Evolutionary conservation across 2,888 invertebrate species (phyloP), one percentile per base, ranked within the genome.

Genomic region (Hetaerina titia): DNA sequence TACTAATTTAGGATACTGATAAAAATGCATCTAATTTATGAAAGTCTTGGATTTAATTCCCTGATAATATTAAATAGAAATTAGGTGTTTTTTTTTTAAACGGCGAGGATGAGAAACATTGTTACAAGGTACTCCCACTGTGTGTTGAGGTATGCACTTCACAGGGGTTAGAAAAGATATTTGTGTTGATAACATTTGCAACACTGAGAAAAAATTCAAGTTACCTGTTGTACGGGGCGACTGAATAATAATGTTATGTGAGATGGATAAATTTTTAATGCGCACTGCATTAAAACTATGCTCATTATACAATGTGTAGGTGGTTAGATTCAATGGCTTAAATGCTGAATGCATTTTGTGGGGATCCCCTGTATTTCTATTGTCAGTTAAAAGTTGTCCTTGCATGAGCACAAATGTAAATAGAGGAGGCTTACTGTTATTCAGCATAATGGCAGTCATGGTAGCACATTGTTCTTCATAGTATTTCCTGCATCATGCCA

Each of bases 1-100:
- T 31, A 81, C 81, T 81, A 81, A 81, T 31, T 81, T 81, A 81
- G 81, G 69, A n/a, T 69, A n/a, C 69, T 69, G 69, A 69, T 22
- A 31, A 81, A 4, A 11, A 31, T 81, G 31, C 81, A 81, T 81
- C 45, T 81, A 31, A 81, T 8, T 45, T 45, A 13, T 81, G 81
- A 81, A 81, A 11, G 19, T 81, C 25, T 81, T 81, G 11, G 9
- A 15, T 31, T 81, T 22, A 25, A 9, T 81, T 31, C 5, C 11
- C 25, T 31, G 31, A 81, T 31, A 31, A 31, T 69, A n/a, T 8
- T 69, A 4, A 11, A 81, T 81, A 25, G 25, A 81, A 31, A 13
- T 81, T 81, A 22, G 31, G 81, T 2, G 31, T 31, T 81, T 31
- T 31, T 81, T 31, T 31, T 11, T 81, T 13, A 9, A 81, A 31